A percentile compares a stretch with the other conserved stretches of the same genome.
Evolutionary conservation across 2,888 invertebrate genomes (phyloP).

Genomic region (Netelia virgata): DNA sequence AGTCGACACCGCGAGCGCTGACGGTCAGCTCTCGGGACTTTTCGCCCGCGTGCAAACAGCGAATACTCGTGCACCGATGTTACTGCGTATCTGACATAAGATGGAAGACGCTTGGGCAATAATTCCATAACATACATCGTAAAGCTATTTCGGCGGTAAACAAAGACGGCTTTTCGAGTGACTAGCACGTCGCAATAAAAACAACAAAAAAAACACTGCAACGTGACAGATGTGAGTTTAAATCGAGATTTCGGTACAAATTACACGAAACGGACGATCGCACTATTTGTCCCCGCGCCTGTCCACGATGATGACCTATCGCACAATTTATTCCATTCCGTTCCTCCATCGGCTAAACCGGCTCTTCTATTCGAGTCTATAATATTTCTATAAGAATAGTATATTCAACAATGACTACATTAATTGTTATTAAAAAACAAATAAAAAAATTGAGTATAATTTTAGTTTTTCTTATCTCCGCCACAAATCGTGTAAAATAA

Average conservation of each 20-base stretch:
- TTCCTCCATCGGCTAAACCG: conserved; percentile 50
- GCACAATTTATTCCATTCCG: conserved; percentile 21
- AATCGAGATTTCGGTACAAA: conserved; percentile 24
- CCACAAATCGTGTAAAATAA: conserved; percentile 75
- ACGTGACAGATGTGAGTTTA: conserved; percentile 50
- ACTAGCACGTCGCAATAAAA: conserved; percentile 75
- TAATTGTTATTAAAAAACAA: conserved; percentile 74
- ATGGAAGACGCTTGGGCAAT: conserved; percentile 45
- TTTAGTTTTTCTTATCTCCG: conserved; percentile 51
- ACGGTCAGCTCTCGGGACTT: background rate
- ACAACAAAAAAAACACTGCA: conserved; percentile 43
- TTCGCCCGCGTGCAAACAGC: background rate
- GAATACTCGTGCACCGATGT: conserved; percentile 25
- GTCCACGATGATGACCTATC: conserved; percentile 30
- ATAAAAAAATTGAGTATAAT: conserved; percentile 66
- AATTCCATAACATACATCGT: conserved; percentile 26
- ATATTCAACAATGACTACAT: conserved; percentile 81
- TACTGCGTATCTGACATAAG: conserved; percentile 25
- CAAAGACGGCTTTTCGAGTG: conserved; percentile 75
- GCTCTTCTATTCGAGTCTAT: conserved; percentile 72
- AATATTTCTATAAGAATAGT: conserved; percentile 81
- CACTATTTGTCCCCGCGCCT: conserved; percentile 21
- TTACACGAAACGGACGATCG: conserved; percentile 29
- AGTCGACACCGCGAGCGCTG: too few relatives aligned
- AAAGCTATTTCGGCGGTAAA: conserved; percentile 64